Evolutionary conservation across 2,888 invertebrate genomes (phyloP), one percentile per base, ranked within the genome.

Genomic region (Atherix ibis): DNA sequence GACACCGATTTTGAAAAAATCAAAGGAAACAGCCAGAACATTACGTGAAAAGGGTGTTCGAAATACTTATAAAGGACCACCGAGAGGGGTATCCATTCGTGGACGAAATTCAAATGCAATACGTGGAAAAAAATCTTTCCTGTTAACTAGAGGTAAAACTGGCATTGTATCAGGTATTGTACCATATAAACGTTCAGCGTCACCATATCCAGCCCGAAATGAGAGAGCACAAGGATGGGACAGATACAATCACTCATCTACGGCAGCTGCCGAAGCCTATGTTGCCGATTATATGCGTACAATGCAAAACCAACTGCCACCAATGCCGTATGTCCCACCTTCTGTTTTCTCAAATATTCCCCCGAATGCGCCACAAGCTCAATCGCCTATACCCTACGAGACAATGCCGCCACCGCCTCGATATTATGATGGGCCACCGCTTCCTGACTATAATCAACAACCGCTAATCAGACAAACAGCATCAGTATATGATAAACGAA

Each of bases 251-350:
- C 58, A 59, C 27, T 63, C 64, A 18, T 68, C 73, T 35, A 74
- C 76, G 13, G 75, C 74, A 4, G 75, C 74, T 9, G 83, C 83
- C n/a, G 83, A 84, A 52, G 83, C 83, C 2, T 84, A 83, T 56
- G 81, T 84, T 18, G 84, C 83, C 10, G 87, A 88, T 53, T 88
- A 87, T 51, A 84, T 88, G 79, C 69, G 84, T 19, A 80, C 79
- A 18, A 82, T 84, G 80, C 82, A 83, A 51, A 82, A 83, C 48
- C 82, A 82, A 51, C 58, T 84, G 48, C 83, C 87, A 31, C 87
- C 88, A 25, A 63, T 88, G 53, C 84, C 85, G 16, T 88, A 84
- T 58, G 81, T 76, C 19, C 77, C 83, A 16, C 75, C 77, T n/a
- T 57, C 62, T 18, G 64, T 65, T 26, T 71, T 71, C 46, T 62